phyloP scores from a whole-genome alignment of 2,797 vertebrate genomes.

The Lerista edwardsae region DNA sequence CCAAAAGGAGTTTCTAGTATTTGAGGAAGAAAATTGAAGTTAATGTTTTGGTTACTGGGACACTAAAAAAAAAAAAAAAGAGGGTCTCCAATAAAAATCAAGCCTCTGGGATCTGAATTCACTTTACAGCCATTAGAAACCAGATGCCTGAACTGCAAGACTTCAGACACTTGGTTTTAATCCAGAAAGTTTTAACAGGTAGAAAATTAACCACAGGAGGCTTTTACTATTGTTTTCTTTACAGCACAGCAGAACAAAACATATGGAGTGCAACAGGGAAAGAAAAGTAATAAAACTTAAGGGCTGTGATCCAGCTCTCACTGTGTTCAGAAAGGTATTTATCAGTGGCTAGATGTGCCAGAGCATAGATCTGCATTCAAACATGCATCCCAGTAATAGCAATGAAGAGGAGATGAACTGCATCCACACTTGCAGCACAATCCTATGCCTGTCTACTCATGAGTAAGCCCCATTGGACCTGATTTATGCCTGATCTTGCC shows the following conservation, averaged over 20 bases:
- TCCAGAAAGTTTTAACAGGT: constrained; percentile 66
- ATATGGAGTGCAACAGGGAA: constrained; percentile 60
- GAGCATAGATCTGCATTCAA: neutral
- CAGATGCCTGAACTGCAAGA: constrained; percentile 60
- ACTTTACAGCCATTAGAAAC: constrained; percentile 55
- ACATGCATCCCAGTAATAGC: neutral
- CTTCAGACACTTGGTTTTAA: constrained; percentile 43
- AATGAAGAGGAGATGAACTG: neutral
- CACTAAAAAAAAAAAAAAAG: constrained; percentile 11
- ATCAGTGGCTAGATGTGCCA: constrained; percentile 35
- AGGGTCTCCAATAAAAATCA: constrained; percentile 41
- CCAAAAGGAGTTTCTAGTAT: neutral
- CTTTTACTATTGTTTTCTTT: constrained; percentile 69
- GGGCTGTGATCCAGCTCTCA: neutral
- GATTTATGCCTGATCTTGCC: neutral
- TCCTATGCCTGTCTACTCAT: no score
- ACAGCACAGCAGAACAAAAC: constrained; percentile 68
- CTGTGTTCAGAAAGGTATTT: neutral
- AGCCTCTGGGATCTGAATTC: constrained; percentile 48
- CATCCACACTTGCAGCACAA: neutral
- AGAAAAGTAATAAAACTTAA: constrained; percentile 47
- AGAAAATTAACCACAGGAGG: constrained; percentile 68
- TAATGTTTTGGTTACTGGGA: neutral
- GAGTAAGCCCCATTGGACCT: neutral
- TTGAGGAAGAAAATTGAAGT: constrained; percentile 15